phyloP scores from a whole-genome alignment of 2,113 vertebrate species.

The Xiphorhynchus elegans region DNA sequence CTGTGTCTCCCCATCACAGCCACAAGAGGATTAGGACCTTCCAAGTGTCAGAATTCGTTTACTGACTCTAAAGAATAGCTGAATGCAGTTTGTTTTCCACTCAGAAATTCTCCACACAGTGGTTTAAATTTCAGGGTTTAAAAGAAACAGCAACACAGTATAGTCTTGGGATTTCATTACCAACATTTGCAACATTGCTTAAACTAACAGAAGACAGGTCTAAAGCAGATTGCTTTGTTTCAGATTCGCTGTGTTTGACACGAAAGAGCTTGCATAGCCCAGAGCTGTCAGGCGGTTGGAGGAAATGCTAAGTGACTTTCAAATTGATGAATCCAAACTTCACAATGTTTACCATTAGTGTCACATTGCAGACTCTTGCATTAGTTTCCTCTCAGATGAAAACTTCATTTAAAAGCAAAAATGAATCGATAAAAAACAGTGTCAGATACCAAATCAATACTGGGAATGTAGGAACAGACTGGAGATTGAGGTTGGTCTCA shows the following conservation, averaged over 20 bases:
- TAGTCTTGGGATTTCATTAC: not conserved
- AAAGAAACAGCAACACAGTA: not conserved
- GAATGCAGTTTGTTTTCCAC: not conserved
- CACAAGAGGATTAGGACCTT: not conserved
- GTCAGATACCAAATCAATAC: not conserved
- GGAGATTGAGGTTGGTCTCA: not conserved
- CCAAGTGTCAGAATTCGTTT: not conserved
- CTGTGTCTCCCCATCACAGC: not conserved
- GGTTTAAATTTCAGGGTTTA: not conserved
- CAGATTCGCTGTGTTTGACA: not conserved
- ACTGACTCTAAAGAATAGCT: not conserved
- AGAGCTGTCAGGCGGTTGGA: not conserved
- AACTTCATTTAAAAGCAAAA: constrained; percentile 34
- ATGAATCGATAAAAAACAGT: not conserved
- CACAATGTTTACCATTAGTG: not conserved
- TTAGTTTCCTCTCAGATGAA: not conserved
- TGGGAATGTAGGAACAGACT: not conserved
- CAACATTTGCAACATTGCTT: not conserved
- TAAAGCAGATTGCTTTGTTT: not conserved
- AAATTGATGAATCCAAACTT: not conserved
- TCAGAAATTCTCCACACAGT: not conserved
- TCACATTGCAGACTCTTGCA: not conserved
- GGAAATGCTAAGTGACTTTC: constrained; percentile 6
- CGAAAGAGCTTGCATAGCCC: not conserved
- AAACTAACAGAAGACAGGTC: not conserved